These are phyloP conservation scores for Monoplex corrugatus DNA, from an alignment of 2,888 invertebrate genomes.

Conservation along the genomic window DNA sequence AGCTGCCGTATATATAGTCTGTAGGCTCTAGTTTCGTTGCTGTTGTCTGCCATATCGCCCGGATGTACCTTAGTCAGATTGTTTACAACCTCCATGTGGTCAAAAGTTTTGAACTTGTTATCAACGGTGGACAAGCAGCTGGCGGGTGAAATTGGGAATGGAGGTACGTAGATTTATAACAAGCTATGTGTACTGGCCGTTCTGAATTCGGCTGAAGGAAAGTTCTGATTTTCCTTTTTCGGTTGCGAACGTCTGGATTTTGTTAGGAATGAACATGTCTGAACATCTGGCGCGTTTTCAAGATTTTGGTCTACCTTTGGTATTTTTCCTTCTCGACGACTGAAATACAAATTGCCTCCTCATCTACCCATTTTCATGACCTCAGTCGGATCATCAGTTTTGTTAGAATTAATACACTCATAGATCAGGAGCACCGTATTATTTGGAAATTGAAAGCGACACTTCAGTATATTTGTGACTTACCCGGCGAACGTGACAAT, in stretches of 20 bases:
- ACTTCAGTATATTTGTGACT: no score
- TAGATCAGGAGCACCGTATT: no score
- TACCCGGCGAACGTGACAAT: no score
- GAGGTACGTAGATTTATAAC: slow-evolving; percentile 30
- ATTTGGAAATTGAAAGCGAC: no score
- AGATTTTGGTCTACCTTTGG: no score
- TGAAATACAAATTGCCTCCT: no score
- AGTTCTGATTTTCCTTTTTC: background rate
- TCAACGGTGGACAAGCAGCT: background rate
- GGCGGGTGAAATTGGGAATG: slow-evolving; percentile 18
- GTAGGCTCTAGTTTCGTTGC: slow-evolving; percentile 8
- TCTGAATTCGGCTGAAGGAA: background rate
- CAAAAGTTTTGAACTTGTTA: slow-evolving; percentile 1
- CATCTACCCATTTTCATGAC: no score
- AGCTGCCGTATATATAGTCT: background rate
- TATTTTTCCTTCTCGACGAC: no score
- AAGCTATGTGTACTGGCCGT: background rate
- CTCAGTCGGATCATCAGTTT: no score
- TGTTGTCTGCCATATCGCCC: slow-evolving; percentile 35
- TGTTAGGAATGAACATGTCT: slow-evolving; percentile 40
- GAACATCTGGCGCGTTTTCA: slow-evolving; percentile 22
- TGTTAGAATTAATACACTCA: no score
- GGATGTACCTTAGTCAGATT: slow-evolving; percentile 34
- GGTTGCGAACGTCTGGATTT: slow-evolving; percentile 16
- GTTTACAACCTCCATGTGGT: slow-evolving; percentile 50